phyloP scores from a whole-genome alignment of 1,140 invertebrate species.

The Steinernema feltiae region DNA sequence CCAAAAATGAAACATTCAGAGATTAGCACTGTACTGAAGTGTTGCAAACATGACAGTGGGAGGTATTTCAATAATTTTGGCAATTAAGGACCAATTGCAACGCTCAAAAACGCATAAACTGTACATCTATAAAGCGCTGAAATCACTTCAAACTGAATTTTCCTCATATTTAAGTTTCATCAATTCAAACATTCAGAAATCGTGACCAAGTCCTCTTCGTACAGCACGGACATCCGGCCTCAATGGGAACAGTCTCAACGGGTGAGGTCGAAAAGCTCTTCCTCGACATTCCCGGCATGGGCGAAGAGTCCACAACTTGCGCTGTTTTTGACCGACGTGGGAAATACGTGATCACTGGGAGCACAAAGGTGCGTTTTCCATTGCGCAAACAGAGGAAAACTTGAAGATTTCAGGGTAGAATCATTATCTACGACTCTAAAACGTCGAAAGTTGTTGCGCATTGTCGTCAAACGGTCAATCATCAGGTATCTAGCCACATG shows the following conservation, averaged over 20 bases:
- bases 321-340: constrained; percentile 91
- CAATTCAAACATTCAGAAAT: too few species aligned
- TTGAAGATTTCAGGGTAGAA: constrained; percentile 73
- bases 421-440: constrained; percentile 37
- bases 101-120: too few species aligned
- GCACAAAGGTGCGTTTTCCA: constrained; percentile 65
- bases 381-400: too few species aligned
- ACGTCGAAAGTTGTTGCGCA: constrained; percentile 24
- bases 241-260: background rate
- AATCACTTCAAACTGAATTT: too few species aligned
- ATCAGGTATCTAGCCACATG: constrained; percentile 17
- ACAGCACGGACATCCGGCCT: background rate
- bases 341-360: constrained; percentile 87
- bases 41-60: too few species aligned
- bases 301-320: constrained; percentile 65
- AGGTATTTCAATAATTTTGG: too few species aligned
- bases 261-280: background rate
- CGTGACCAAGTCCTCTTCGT: background rate
- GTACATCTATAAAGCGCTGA: too few species aligned
- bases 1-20: too few species aligned
- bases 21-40: too few species aligned
- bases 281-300: constrained; percentile 22
- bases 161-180: too few species aligned
- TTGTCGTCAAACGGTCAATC: constrained; percentile 14
- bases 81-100: too few species aligned